Evolutionary conservation across 2,113 vertebrate species (phyloP), one percentile per base, ranked within the genome.

Genomic region (Nycticebus coucang): DNA sequence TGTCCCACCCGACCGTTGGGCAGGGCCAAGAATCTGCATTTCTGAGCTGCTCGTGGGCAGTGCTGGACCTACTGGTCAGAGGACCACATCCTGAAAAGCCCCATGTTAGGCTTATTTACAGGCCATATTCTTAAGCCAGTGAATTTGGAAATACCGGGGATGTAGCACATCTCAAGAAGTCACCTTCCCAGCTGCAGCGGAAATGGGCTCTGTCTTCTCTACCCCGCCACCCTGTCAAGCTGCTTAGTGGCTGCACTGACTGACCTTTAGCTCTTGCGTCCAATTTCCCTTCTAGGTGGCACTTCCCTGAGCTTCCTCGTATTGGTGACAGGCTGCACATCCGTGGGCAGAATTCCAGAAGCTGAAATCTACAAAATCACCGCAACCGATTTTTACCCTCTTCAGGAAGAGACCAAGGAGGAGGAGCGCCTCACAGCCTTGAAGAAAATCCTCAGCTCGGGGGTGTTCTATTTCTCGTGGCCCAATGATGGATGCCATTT

Each of bases 321-420:
- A 72, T 79, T 99, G 97, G 99, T 99, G 97, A 98, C 98, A 28
- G 98, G 98, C 97, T 99, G 99, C 97, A 97, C 98, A 0, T 99
- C 99, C 0, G 98, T 99, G 95, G 99, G 99, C 96, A 98, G 98
- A 97, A 98, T 99, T 79, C 98, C 98, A 78, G 98, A 99, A 0
- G 97, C 98, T 2, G 99, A 99, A 96, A 98, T 99, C 98, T 99
- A 98, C 97, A 98, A 98, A 95, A 98, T 99, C 97, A 99, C 98
- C 0, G 95, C 98, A 97, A 98, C 97, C 45, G 99, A 99, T 89
- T 98, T 99, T 78, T 98, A 97, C 97, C 98, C 98, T 35, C 98
- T 99, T 57, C 98, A 99, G 97, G 98, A 98, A 95, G 98, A 98
- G 93, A 97, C 96, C 92, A 98, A 95, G 87, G 99, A 98, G 89